Percentiles rank a stretch among this genome's conserved stretches.
Evolutionary conservation across 2,797 vertebrate species (phyloP).

Genomic region (Sebastes cheni): DNA sequence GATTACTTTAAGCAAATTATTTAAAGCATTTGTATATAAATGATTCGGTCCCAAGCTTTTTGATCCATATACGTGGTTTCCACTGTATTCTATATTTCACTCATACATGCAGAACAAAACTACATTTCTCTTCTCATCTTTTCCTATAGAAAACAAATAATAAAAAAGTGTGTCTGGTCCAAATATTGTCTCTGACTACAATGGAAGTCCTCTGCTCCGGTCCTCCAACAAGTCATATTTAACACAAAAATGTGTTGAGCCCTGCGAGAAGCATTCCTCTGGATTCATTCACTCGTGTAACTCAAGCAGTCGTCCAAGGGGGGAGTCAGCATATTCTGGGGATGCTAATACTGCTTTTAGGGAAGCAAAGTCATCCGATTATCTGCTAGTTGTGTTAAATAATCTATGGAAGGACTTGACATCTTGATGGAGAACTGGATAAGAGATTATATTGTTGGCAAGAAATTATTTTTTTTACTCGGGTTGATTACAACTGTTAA

Average conservation of each 20-base stretch:
- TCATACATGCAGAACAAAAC: background rate
- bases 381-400: conserved; percentile 20
- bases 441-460: background rate
- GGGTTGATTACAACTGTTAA: conserved; percentile 43
- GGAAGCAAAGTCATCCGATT: background rate
- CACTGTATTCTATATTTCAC: background rate
- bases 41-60: too few species aligned
- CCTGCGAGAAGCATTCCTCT: background rate
- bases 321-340: background rate
- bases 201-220: conserved; percentile 1
- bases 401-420: conserved; percentile 19
- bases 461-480: conserved; percentile 13
- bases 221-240: conserved; percentile 2
- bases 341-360: conserved; percentile 22
- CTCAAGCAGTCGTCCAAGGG: background rate
- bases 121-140: background rate
- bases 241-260: background rate
- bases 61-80: too few species aligned
- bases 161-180: background rate
- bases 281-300: conserved; percentile 5
- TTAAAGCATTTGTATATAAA: too few species aligned
- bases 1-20: too few species aligned
- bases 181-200: background rate
- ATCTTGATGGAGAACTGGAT: conserved; percentile 20
- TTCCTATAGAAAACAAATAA: background rate